Base-by-base conservation (phyloP, 2,888 invertebrate species). In the Hybos culiciformis region DNA sequence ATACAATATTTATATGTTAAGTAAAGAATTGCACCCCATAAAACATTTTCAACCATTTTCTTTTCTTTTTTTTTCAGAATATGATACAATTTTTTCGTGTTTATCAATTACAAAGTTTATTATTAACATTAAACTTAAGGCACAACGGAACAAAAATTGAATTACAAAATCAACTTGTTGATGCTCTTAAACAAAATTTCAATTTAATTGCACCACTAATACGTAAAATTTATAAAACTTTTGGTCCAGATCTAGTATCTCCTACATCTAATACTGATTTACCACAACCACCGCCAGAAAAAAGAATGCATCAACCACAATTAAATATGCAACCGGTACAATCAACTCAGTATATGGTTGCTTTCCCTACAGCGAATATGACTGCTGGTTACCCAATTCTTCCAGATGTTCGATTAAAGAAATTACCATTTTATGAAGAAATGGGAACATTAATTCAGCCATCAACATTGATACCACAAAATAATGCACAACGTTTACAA, bases 391-490 rank as follows among this genome's bases (percentile, higher is more conserved):
- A 80, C 63, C 92, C 92, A 6, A 80, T 92, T 41, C 87, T 91
- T 63, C 92, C 93, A 0, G 92, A 94, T 65, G 91, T 96, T n/a
- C 79, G 80, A 58, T 78, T 94, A 54, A 91, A 88, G 60, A 80
- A 80, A 56, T 69, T 96, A 41, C 93, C 96, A 3, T 96, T 96
- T 68, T 96, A 86, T 64, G 93, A 94, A 64, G 75, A 87, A 48
- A 62, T 88, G 44, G 83, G 79, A 2, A 90, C 91, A 59, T 71
- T 96, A 36, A 71, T 94, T 56, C 90, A 90, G 66, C 92, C 94
- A 0, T 87, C 90, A 18, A 86, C 86, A 45, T 73, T 94, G 59
- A 76, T 83, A 67, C 78, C 79, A 9, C 68, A 69, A 47, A 73
- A 72, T 34, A 71, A 70, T 60, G 72, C 71, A 45, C 81, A 83